Evolutionary conservation across 2,888 invertebrate species (phyloP), one percentile per base, ranked within the genome.

Genomic region (Agrilus mali): DNA sequence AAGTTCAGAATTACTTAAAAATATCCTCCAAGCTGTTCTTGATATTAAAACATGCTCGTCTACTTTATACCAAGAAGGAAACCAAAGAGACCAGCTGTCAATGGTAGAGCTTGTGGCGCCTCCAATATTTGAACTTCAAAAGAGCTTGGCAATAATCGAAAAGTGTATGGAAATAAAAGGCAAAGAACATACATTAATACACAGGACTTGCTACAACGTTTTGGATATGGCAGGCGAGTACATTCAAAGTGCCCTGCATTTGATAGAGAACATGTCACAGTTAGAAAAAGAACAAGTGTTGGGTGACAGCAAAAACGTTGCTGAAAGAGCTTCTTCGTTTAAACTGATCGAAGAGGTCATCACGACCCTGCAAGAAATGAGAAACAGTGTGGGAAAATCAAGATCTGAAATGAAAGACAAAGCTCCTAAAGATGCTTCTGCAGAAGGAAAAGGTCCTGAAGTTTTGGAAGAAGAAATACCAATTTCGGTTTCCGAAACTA

Each of bases 141-240:
- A 78, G 53, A 76, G 78, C 17, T 59, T 85, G 5, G 74, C 75
- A 14, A 74, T 80, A 2, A 73, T 82, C 33, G 77, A 82, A 60
- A 79, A 79, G 58, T 81, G 82, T 55, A 73, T 80, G 33, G 78
- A 78, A 53, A 72, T 80, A 50, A 78, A 80, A 60, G 77, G 76
- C 51, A 75, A 75, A 33, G 79, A 75, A 10, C 77, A 75, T 42
- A 81, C 82, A 0, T 63, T 82, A 7, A 78, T 82, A 2, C 80
- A 80, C 56, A 73, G 75, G 56, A 80, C 82, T 0, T 81, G 82
- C 58, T 72, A 76, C 12, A 77, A 77, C 52, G 74, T 82, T 46
- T 67, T 82, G 43, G 76, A 79, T 53, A 74, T 69, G 17, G 73
- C 77, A 44, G 73, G 76, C 3, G 63, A 67, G 37, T 70, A 76